Conservation (phyloP, 2,888 invertebrate genomes). For the Drosophila aldrichi region DNA sequence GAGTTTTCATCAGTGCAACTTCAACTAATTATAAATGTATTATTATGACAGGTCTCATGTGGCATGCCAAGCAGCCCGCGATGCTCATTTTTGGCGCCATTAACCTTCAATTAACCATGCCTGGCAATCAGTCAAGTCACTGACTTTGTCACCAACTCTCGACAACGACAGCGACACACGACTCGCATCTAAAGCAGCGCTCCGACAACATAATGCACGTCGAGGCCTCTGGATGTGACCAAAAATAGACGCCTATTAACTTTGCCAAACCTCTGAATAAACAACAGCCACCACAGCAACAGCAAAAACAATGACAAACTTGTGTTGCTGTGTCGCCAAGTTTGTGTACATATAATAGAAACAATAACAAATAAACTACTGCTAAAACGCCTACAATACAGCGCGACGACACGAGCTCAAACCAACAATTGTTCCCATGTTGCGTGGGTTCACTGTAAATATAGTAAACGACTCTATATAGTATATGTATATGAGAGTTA, state of each 20-base stretch:
- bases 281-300: conserved; percentile 24
- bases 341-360: conserved; percentile 58
- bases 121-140: conserved; percentile 69
- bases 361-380: conserved; percentile 64
- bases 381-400: conserved; percentile 53
- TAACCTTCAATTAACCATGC: conserved; percentile 76
- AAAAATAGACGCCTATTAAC: conserved; percentile 68
- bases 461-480: background rate
- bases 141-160: conserved; percentile 57
- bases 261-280: conserved; percentile 46
- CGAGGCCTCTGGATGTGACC: conserved; percentile 61
- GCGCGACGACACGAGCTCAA: conserved; percentile 22
- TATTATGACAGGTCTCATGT: conserved; percentile 52
- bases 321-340: conserved; percentile 45
- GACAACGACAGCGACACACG: conserved; percentile 45
- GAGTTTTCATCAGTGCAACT: conserved; percentile 25
- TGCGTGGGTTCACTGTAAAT: conserved; percentile 30
- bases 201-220: conserved; percentile 15
- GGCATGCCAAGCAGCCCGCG: conserved; percentile 39
- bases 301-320: conserved; percentile 26
- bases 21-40: conserved; percentile 60
- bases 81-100: conserved; percentile 71
- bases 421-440: conserved; percentile 17
- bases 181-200: conserved; percentile 60
- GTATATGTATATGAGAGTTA: background rate